phyloP scores from a whole-genome alignment of 2,113 vertebrate species.

The Cygnus buccinator region DNA sequence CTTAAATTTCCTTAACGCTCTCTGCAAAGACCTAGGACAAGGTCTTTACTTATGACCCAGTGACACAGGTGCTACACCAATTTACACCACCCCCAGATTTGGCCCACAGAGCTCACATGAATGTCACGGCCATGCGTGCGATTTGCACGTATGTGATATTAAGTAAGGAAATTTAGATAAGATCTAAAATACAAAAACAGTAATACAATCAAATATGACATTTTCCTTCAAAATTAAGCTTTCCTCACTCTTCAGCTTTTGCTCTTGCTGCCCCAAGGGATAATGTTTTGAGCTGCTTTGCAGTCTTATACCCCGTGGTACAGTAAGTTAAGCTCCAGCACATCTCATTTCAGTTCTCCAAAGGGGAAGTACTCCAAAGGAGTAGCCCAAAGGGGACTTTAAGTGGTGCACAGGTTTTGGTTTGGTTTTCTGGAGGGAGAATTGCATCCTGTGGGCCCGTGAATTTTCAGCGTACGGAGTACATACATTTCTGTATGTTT shows the following conservation, averaged over 20 bases:
- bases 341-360: neutral
- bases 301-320: neutral
- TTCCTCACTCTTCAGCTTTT: neutral
- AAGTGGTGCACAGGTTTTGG: neutral
- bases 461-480: neutral
- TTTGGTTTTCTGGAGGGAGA: neutral
- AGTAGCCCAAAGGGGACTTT: neutral
- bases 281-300: neutral
- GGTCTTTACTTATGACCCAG: neutral
- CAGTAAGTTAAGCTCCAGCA: neutral
- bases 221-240: neutral
- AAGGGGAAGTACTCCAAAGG: no score
- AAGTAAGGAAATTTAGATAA: neutral
- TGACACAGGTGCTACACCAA: neutral
- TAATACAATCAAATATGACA: neutral
- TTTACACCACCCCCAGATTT: neutral
- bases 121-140: neutral
- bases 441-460: neutral
- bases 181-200: neutral
- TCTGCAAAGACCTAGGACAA: neutral
- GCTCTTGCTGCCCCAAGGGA: neutral
- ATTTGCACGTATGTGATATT: neutral
- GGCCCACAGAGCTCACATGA: neutral
- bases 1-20: rapidly evolving
- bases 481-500: neutral